Evolutionary conservation across 2,113 vertebrate species (phyloP), one percentile per base, ranked within the genome.

Genomic region (Cyprinodon variegatus): DNA sequence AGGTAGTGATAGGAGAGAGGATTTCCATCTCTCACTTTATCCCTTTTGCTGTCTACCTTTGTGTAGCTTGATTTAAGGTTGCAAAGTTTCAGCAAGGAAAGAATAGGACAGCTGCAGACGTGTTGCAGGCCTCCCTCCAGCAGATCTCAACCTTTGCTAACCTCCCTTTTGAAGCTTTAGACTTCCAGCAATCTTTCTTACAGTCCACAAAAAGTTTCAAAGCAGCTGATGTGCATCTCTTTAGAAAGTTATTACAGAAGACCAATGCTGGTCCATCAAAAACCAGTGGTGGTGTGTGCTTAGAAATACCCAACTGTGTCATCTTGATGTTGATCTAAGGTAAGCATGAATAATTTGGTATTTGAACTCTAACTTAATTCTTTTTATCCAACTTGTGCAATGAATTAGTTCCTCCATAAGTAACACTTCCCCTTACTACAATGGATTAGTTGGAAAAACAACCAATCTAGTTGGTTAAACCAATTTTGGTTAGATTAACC

Each of bases 1-100:
- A 38, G 75, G 77, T 84, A 72, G 74, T 46, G 77, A 82, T 62
- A 43, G 62, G 74, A 80, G 83, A 87, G 79, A 81, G 86, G 85
- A 83, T 90, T 86, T 85, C 81, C 77, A 84, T 89, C 84, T 86
- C 78, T 82, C 80, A 85, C 78, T 88, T 87, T 74, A 83, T 81
- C 83, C 88, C 85, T 67, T 90, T 83, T 77, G 78, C 87, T 72
- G 74, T 89, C 77, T 86, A 62, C 88, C 76, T 90, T 86, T 89
- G 79, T 87, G 86, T 73, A 12, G 6, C 88, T 72, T 90, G 87
- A 84, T 77, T 88, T 84, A 89, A 88, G 81, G 85, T 67, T 77
- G 84, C 76, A 72, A 78, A 68, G 85, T 90, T 90, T 78, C 40
- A 36, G 80, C 84, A 74, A 66, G 70, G 71, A 78, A 68, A 83